phyloP scores from a whole-genome alignment of 1,140 invertebrate species.

The Leptinotarsa undecemlineata region DNA sequence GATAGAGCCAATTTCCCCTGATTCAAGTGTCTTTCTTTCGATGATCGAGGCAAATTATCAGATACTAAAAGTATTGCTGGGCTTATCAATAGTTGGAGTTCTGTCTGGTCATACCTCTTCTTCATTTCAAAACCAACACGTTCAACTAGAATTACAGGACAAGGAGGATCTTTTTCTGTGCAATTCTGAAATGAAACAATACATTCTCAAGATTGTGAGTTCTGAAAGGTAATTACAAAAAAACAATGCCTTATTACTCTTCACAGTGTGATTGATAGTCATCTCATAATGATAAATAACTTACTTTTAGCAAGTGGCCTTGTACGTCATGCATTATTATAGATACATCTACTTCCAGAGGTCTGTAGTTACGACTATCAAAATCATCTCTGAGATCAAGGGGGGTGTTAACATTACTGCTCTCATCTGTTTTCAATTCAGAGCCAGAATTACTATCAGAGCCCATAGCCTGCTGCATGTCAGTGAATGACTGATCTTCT shows the following conservation, averaged over 20 bases:
- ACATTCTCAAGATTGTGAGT: not conserved
- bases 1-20: conserved; percentile 90
- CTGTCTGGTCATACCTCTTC: conserved; percentile 88
- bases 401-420: conserved; percentile 43
- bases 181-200: conserved; percentile 66
- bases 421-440: conserved; percentile 47
- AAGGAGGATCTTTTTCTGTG: conserved; percentile 82
- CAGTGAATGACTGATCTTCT: conserved; percentile 90
- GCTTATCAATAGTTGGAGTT: conserved; percentile 87
- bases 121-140: conserved; percentile 96
- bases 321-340: conserved; percentile 95
- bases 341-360: conserved; percentile 88
- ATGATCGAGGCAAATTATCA: conserved; percentile 69
- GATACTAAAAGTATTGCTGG: conserved; percentile 83
- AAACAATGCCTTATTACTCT: not conserved
- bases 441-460: conserved; percentile 41
- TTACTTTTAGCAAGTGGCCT: conserved; percentile 83
- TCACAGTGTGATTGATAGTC: too few species aligned
- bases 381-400: conserved; percentile 60
- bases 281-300: not conserved
- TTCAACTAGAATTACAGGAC: conserved; percentile 88
- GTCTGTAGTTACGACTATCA: conserved; percentile 85
- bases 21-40: conserved; percentile 76
- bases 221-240: not conserved
- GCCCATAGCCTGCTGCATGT: conserved; percentile 74